Base-by-base conservation (phyloP, 1,140 invertebrate species). In the Euwallacea similis region DNA sequence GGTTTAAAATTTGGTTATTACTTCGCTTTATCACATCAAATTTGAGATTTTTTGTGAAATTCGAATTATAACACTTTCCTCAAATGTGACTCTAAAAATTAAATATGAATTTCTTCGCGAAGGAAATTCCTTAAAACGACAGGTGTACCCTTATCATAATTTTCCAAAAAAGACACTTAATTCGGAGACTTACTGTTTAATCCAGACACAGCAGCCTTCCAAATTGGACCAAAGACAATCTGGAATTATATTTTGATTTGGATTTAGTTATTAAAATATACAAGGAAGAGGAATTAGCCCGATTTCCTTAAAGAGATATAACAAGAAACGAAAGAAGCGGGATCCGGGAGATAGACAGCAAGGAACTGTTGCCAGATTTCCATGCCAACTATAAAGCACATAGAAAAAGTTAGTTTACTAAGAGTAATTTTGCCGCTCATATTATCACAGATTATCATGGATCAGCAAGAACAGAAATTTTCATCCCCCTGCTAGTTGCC, bases 211-310 rank as follows among this genome's bases (percentile, higher is more conserved):
- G 62, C 55, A 65, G 62, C 41, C 47, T 55, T 47, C 56, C 50
- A 72, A 63, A 61, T 73, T 63, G 47, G 54, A 63, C 61, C 66
- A 41, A 69, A 73, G 67, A 65, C 74, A 73, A 75, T 75, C 69
- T 73, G 66, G 75, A 78, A 75, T 79, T 76, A 78, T 77, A 78
- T 78, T 79, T 77, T 79, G 78, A 79, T 79, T 79, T 75, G 75
- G 79, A 80, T 79, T 80, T 79, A 78, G 79, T 79, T 79, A 80
- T 80, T 80, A 80, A 77, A 80, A 77, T 79, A 65, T 75, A 74
- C 76, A 73, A 72, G 75, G 56, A 72, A 75, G 75, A 76, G 75
- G 77, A 80, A 80, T 80, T 80, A 80, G 79, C 75, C 75, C 73
- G 72, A 74, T 69, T 73, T 78, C 71, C 75, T 76, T 68, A 66